Conservation (phyloP, 2,797 vertebrate species). For the Cygnus olor region DNA sequence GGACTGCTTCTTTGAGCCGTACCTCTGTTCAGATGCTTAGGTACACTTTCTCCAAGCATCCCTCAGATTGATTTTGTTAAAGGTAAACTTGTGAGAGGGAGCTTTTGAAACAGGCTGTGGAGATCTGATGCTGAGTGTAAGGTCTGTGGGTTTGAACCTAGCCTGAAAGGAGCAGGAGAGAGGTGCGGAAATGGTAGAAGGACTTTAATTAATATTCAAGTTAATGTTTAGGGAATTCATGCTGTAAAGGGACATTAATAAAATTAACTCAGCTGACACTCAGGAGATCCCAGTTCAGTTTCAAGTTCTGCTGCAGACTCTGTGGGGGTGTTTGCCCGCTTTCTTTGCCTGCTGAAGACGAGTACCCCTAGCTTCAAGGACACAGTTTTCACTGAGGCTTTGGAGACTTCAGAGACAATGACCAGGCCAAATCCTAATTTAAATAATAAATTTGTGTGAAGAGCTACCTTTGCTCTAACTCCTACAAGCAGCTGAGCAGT, state of each 20-base stretch:
- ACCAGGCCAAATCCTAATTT: not conserved
- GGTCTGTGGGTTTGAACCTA: not conserved
- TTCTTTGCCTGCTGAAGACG: not conserved
- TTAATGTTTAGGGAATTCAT: not conserved
- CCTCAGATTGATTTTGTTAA: not conserved
- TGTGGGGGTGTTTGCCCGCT: not conserved
- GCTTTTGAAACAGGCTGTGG: not conserved
- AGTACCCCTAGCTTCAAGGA: not conserved
- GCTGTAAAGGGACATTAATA: not conserved
- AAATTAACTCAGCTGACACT: not conserved
- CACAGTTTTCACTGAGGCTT: not conserved
- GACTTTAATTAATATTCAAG: not conserved
- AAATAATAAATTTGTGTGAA: not conserved
- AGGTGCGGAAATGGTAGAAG: not conserved
- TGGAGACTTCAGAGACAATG: not conserved
- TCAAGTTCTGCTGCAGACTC: not conserved
- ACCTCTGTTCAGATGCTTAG: not conserved
- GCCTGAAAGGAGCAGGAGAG: not conserved
- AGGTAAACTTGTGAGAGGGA: not conserved
- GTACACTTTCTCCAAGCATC: not conserved
- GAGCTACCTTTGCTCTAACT: not conserved
- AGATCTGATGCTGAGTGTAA: not conserved
- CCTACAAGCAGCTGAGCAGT: not conserved
- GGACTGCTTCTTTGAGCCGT: not conserved
- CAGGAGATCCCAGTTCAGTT: not conserved